A percentile compares a stretch with the other conserved stretches of the same genome.
These are phyloP conservation scores for Pholis gunnellus DNA, from an alignment of 2,113 vertebrate species.

Conservation along the genomic window DNA sequence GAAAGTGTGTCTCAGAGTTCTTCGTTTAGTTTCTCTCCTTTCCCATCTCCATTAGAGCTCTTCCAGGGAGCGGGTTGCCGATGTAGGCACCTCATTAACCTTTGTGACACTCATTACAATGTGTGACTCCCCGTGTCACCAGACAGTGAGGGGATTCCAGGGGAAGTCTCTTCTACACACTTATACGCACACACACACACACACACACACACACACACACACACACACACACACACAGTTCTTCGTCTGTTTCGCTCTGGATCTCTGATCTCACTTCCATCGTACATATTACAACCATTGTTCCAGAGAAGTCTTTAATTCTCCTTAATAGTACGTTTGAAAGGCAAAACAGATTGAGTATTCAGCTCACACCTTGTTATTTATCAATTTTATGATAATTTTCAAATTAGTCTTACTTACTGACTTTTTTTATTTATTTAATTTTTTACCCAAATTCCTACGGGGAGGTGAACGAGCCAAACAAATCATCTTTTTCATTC, in stretches of 20 bases:
- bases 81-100: constrained; percentile 74
- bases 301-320: constrained; percentile 37
- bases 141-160: constrained; percentile 43
- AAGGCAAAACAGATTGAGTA: constrained; percentile 23
- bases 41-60: constrained; percentile 38
- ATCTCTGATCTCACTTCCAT: constrained; percentile 1
- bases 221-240: background rate
- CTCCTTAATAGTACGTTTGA: background rate
- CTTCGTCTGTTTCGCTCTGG: background rate
- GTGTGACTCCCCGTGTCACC: constrained; percentile 39
- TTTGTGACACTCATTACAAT: constrained; percentile 62
- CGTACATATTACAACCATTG: background rate
- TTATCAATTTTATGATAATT: background rate
- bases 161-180: constrained; percentile 7
- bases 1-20: constrained; percentile 17
- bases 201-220: background rate
- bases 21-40: background rate
- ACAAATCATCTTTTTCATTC: background rate
- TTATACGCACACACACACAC: background rate
- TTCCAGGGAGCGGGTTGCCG: constrained; percentile 19
- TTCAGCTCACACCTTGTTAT: constrained; percentile 9
- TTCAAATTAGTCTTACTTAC: background rate
- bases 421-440: background rate
- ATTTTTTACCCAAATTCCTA: constrained; percentile 13
- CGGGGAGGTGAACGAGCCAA: constrained; percentile 22